phyloP scores from a whole-genome alignment of 30 jellyfish, hydroid and myxozoan genomes.

The Aurelia sp. region DNA sequence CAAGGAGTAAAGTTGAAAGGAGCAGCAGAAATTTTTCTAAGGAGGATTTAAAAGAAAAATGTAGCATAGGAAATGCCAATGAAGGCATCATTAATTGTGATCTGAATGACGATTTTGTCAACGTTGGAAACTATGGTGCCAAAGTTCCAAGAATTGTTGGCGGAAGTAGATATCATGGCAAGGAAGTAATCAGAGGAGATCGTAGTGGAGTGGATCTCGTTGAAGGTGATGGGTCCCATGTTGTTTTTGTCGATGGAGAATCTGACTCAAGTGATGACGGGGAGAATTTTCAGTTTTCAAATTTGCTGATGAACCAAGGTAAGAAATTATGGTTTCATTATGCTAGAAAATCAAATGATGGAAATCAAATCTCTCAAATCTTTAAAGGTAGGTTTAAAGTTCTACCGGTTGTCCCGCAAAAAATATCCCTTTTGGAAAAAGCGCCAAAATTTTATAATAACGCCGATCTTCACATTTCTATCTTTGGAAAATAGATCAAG shows the following conservation, averaged over 20 bases:
- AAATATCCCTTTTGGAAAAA: too few species aligned
- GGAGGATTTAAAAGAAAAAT: neutral
- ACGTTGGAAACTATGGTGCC: neutral
- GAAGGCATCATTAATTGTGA: too few species aligned
- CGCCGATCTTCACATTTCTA: too few species aligned
- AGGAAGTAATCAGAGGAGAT: neutral
- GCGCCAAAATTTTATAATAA: too few species aligned
- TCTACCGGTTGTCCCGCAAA: too few species aligned
- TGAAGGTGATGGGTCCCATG: conserved; percentile 7
- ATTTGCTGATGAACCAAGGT: conserved; percentile 34
- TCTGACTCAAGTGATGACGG: conserved; percentile 13
- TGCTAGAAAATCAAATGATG: too few species aligned
- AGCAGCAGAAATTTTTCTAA: neutral
- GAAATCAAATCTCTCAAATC: too few species aligned
- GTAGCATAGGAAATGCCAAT: too few species aligned
- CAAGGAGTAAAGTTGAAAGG: neutral
- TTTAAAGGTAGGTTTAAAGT: too few species aligned
- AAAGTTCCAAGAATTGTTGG: neutral
- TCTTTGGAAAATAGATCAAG: too few species aligned
- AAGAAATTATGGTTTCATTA: neutral
- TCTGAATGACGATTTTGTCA: neutral
- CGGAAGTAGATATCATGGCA: neutral
- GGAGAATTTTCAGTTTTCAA: conserved; percentile 39
- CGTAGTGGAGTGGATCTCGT: neutral
- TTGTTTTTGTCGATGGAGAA: conserved; percentile 12